These are phyloP conservation scores for Anser cygnoides DNA, from an alignment of 2,113 vertebrate species.

Conservation along the genomic window DNA sequence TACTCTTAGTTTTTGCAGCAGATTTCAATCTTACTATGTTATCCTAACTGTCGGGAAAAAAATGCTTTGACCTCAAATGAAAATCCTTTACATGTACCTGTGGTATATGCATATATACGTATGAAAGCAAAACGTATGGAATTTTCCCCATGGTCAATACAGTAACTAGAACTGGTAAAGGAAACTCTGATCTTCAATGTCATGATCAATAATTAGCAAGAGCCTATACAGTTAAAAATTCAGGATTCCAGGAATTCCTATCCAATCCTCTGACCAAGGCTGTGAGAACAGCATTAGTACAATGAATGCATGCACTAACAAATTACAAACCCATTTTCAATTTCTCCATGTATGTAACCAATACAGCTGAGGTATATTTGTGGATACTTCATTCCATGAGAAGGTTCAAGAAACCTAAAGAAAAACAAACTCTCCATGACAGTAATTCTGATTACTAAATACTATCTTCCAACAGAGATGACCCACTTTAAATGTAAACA, in stretches of 20 bases:
- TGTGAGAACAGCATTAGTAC: not conserved
- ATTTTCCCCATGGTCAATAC: not conserved
- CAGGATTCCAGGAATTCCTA: not conserved
- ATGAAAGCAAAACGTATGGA: not conserved
- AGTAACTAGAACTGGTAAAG: not conserved
- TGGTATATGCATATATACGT: not conserved
- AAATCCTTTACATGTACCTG: not conserved
- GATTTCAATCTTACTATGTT: not conserved
- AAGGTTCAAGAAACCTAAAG: not conserved
- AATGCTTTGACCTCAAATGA: not conserved
- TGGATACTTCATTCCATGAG: not conserved
- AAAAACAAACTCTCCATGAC: not conserved
- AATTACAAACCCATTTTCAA: not conserved
- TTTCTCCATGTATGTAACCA: not conserved
- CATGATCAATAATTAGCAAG: not conserved
- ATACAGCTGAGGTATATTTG: not conserved
- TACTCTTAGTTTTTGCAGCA: not conserved
- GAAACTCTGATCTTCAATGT: not conserved
- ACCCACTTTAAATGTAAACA: not conserved
- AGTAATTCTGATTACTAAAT: not conserved
- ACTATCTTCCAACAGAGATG: not conserved
- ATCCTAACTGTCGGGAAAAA: not conserved
- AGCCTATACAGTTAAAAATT: not conserved
- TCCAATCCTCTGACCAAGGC: not conserved
- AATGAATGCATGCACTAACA: not conserved